These are phyloP conservation scores for Spizaetus ornatus DNA, from an alignment of 2,113 vertebrate species.

Conservation along the genomic window DNA sequence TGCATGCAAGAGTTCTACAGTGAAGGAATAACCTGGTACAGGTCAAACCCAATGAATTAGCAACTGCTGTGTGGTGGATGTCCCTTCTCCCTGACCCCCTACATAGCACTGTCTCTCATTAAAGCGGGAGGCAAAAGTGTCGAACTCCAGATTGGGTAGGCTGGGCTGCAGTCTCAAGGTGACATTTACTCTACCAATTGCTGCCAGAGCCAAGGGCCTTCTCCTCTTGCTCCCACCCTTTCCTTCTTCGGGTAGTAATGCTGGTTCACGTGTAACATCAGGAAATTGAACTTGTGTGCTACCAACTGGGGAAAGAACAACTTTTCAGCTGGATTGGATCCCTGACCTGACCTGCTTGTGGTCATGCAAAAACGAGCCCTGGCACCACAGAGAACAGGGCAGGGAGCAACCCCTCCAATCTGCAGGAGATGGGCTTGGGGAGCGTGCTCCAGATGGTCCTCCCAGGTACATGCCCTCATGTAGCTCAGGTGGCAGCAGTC, in stretches of 20 bases:
- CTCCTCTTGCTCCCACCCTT: not conserved
- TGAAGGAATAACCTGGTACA: not conserved
- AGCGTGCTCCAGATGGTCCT: not conserved
- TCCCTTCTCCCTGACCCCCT: too few species aligned
- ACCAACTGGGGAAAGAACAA: not conserved
- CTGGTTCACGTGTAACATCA: not conserved
- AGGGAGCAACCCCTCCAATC: not conserved
- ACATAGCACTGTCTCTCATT: not conserved
- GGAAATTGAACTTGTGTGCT: not conserved
- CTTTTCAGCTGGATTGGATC: not conserved
- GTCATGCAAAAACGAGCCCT: not conserved
- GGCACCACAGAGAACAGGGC: not conserved
- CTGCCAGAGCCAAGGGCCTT: not conserved
- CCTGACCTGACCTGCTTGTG: not conserved
- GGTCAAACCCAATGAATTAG: not conserved
- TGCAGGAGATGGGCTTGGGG: not conserved
- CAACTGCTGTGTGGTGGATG: not conserved
- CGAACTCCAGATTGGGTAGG: too few species aligned
- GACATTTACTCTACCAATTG: too few species aligned
- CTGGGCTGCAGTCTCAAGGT: not conserved
- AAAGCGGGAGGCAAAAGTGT: not conserved
- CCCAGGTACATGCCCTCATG: rapidly evolving
- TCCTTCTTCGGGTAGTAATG: not conserved
- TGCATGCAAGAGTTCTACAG: not conserved
- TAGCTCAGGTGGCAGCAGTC: not conserved